A percentile compares a stretch with the other conserved stretches of the same genome.
These are phyloP conservation scores for Sarcophaga subvicina DNA, from an alignment of 2,888 invertebrate genomes.

Conservation along the genomic window DNA sequence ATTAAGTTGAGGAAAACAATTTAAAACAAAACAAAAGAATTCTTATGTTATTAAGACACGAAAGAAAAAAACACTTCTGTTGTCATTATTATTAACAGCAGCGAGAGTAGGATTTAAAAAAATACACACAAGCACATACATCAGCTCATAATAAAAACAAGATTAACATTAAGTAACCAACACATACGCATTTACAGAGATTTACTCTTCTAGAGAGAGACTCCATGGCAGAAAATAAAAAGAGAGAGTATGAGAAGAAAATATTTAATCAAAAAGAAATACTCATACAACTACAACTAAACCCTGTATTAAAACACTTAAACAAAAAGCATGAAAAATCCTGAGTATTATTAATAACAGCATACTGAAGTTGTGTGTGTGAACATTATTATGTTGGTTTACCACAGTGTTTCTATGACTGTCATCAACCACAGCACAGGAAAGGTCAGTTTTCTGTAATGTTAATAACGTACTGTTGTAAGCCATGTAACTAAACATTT, in stretches of 20 bases:
- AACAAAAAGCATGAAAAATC: background rate
- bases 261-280: slow-evolving; percentile 42
- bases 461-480: slow-evolving; percentile 6
- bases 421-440: background rate
- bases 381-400: slow-evolving; percentile 9
- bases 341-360: slow-evolving; percentile 11
- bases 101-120: background rate
- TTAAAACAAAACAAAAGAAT: slow-evolving; percentile 36
- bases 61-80: background rate
- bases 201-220: background rate
- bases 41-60: slow-evolving; percentile 25
- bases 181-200: too few species aligned
- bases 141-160: too few species aligned
- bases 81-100: slow-evolving; percentile 37
- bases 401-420: background rate
- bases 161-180: too few species aligned
- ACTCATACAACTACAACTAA: slow-evolving; percentile 16
- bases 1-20: too few species aligned
- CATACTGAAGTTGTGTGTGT: background rate
- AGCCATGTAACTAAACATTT: background rate
- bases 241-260: background rate
- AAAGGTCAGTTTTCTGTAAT: slow-evolving; percentile 56
- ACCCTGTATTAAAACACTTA: slow-evolving; percentile 3
- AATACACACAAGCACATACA: too few species aligned
- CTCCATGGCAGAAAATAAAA: background rate